Evolutionary conservation across 2,797 vertebrate species (phyloP).

Genomic region (Lithobates sylvaticus): DNA sequence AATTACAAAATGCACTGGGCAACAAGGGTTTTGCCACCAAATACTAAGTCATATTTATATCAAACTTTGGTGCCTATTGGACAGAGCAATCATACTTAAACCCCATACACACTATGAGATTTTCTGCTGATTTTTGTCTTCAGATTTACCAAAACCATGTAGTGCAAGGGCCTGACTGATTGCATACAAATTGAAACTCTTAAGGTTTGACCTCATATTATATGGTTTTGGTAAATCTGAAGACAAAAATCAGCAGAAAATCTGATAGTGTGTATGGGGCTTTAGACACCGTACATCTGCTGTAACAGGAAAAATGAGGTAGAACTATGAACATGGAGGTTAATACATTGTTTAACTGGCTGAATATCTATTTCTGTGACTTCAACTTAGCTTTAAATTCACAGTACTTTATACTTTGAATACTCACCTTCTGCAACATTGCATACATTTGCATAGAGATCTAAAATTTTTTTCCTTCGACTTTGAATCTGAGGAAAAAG

Average conservation of each 20-base stretch:
- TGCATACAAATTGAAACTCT: too few species aligned
- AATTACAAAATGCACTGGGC: background rate
- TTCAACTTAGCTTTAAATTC: too few species aligned
- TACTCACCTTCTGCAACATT: slow-evolving; percentile 92
- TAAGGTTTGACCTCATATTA: too few species aligned
- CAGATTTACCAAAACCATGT: too few species aligned
- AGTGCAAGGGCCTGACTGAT: too few species aligned
- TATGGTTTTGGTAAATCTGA: too few species aligned
- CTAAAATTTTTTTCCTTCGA: slow-evolving; percentile 96
- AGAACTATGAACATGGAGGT: background rate
- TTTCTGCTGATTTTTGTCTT: too few species aligned
- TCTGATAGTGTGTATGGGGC: too few species aligned
- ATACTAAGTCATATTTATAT: too few species aligned
- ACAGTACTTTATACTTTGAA: background rate
- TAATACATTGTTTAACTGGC: background rate
- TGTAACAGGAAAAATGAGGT: background rate
- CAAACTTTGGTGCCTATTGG: background rate
- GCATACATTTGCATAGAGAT: slow-evolving; percentile 91
- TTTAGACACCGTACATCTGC: background rate
- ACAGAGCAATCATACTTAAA: background rate
- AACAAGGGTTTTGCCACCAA: too few species aligned
- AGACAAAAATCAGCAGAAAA: too few species aligned
- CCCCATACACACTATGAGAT: too few species aligned
- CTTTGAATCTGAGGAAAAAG: slow-evolving; percentile 83
- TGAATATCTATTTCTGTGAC: background rate